Percentiles rank a stretch among this genome's conserved stretches.
Evolutionary conservation across 2,888 invertebrate genomes (phyloP).

Genomic region (Phyllotreta striolata): DNA sequence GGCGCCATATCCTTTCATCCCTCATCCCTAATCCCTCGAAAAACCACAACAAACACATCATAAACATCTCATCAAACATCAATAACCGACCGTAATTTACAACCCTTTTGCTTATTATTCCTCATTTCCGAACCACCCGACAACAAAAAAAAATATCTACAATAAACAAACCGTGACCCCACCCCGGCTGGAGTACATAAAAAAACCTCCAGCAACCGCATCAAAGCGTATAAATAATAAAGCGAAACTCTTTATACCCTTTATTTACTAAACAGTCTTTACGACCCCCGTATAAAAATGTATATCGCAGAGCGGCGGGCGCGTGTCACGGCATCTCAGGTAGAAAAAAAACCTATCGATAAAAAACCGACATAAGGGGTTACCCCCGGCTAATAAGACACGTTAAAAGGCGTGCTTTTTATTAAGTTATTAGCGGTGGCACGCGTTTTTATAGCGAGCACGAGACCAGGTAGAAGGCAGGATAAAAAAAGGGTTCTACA

Average conservation of each 20-base stretch:
- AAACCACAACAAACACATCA: conserved; percentile 17
- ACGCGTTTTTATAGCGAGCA: conserved; percentile 60
- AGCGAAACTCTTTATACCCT: conserved; percentile 47
- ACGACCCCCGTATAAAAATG: conserved; percentile 49
- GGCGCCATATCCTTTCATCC: not conserved
- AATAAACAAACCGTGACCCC: not conserved
- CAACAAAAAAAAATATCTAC: conserved; percentile 15
- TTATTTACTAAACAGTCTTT: conserved; percentile 54
- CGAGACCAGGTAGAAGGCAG: conserved; percentile 60
- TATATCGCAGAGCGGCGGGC: conserved; percentile 40
- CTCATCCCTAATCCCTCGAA: no score
- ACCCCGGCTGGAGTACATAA: conserved; percentile 6
- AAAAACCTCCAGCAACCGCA: conserved; percentile 23
- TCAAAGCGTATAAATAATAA: conserved; percentile 38
- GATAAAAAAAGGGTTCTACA: conserved; percentile 25
- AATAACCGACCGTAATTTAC: conserved; percentile 28
- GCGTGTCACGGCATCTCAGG: conserved; percentile 53
- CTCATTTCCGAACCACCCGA: conserved; percentile 16
- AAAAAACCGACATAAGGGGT: conserved; percentile 54
- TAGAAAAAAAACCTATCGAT: conserved; percentile 49
- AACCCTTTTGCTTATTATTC: conserved; percentile 26
- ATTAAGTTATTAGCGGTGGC: conserved; percentile 61
- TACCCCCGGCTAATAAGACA: conserved; percentile 44
- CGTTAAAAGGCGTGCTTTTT: conserved; percentile 50
- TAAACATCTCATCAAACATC: conserved; percentile 15